Base-by-base conservation (phyloP, 2,113 vertebrate species). In the Tupaia tana region DNA sequence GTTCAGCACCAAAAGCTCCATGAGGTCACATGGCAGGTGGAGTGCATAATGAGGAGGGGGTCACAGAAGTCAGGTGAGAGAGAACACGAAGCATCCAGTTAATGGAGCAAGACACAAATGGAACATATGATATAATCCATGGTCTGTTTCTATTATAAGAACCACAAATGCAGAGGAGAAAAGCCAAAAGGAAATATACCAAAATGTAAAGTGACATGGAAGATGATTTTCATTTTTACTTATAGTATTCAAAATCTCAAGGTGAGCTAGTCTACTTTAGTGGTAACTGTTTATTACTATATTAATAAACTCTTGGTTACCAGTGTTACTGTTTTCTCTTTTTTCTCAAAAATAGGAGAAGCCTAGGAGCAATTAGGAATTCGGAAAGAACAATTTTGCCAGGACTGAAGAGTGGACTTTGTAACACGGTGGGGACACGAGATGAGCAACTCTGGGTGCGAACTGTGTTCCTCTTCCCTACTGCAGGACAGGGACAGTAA, bases 31-130 rank as follows among this genome's bases (percentile, higher is more conserved):
- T n/a, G n/a, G n/a, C n/a, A n/a, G n/a, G n/a, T n/a, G n/a, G n/a
- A n/a, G n/a, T n/a, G n/a, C n/a, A n/a, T n/a, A 10, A 9, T 0
- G 15, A 34, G 13, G 89, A 27, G 22, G n/a, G 0, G 0, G 25
- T 9, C 61, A 34, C 0, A 4, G 3, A 27, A 20, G 14, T 2
- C 22, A 9, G 89, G 31, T 61, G 24, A 0, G 59, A 43, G 22
- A 25, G n/a, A 43, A 18, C 15, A 9, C 16, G 6, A 13, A 2
- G 43, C n/a, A 64, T 4, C 22, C 9, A 25, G 22, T 8, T 16
- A 2, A 15, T 2, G 52, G 52, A 10, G 24, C 14, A 52, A 29
- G 52, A 59, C 13, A 20, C 52, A 15, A n/a, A 20, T 2, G 19
- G 52, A 19, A 22, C 52, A 7, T 43, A 18, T 6, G 43, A 56